Evolutionary conservation across 2,113 vertebrate genomes (phyloP), one percentile per base, ranked within the genome.

Genomic region (Leptodactylus fuscus): DNA sequence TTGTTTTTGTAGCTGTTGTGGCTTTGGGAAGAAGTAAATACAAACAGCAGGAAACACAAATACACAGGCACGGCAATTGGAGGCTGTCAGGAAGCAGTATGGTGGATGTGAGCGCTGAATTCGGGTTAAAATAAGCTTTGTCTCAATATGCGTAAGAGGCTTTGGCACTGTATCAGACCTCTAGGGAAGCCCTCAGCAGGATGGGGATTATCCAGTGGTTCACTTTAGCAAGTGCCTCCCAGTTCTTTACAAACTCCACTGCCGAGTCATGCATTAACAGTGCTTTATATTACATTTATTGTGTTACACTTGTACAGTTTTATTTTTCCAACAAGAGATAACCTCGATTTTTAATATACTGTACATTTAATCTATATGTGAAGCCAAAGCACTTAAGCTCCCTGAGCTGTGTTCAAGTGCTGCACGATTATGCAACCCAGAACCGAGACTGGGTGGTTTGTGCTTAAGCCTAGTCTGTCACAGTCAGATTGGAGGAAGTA

Each of bases 121-220:
- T 92, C 88, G 87, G 88, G 90, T 91, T 88, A 89, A 92, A 92
- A 93, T 91, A 89, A 94, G 91, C 94, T 94, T 95, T 95, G 94
- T 94, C 94, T 95, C 93, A 92, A 87, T 91, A 88, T 91, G 91
- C 80, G 87, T 92, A 93, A 93, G 90, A 94, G 89, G 93, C 92
- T 92, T 94, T 94, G 92, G 93, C 88, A 89, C 92, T 87, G 91
- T 91, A 92, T 95, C 93, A 95, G 93, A 93, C 92, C 92, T 94
- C 93, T 90, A 91, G 91, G 94, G 93, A 94, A 94, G 88, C 90
- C 91, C 91, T 87, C 94, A 94, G 94, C 90, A 65, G 93, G 94
- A 91, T 88, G 87, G 90, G 93, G 93, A 94, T 94, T 94, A 92
- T 87, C 90, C 85, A 82, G 81, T 83, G 88, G 88, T 93, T 92